phyloP scores from a whole-genome alignment of 2,797 vertebrate species.

The Malacoraja senta region DNA sequence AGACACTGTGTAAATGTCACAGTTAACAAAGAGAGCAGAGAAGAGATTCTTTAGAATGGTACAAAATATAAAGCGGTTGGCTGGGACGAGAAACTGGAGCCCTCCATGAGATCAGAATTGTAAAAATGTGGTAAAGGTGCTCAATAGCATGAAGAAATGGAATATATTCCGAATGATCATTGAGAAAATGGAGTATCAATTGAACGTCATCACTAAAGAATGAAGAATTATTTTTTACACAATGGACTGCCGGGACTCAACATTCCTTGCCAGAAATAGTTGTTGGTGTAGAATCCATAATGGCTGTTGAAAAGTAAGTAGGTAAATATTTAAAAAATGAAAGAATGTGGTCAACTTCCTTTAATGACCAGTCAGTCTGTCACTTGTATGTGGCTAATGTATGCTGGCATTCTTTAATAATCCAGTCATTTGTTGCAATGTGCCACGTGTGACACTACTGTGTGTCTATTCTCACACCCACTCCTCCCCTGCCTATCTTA shows the following conservation, averaged over 20 bases:
- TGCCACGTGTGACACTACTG: not conserved
- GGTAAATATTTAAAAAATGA: slow-evolving; percentile 6
- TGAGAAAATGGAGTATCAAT: not conserved
- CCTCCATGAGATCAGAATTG: not conserved
- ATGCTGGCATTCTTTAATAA: not conserved
- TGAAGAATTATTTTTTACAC: not conserved
- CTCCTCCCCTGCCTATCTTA: not conserved
- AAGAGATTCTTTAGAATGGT: not conserved
- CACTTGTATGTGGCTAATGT: not conserved
- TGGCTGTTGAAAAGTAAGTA: slow-evolving; percentile 15
- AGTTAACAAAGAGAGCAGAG: not conserved
- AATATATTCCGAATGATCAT: not conserved
- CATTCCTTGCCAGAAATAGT: not conserved
- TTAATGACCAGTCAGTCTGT: not conserved
- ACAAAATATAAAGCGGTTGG: not conserved
- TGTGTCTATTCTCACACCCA: not conserved
- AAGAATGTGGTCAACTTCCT: not conserved
- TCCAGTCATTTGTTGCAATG: not conserved
- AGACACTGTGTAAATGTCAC: not conserved
- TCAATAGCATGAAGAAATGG: not conserved
- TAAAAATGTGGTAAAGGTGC: not conserved
- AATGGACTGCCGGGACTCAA: not conserved
- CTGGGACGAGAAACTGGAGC: not conserved
- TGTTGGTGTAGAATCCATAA: not conserved
- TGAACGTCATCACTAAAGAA: not conserved